Evolutionary conservation across 2,888 invertebrate genomes (phyloP).

Genomic region (Lasius fuliginosus): DNA sequence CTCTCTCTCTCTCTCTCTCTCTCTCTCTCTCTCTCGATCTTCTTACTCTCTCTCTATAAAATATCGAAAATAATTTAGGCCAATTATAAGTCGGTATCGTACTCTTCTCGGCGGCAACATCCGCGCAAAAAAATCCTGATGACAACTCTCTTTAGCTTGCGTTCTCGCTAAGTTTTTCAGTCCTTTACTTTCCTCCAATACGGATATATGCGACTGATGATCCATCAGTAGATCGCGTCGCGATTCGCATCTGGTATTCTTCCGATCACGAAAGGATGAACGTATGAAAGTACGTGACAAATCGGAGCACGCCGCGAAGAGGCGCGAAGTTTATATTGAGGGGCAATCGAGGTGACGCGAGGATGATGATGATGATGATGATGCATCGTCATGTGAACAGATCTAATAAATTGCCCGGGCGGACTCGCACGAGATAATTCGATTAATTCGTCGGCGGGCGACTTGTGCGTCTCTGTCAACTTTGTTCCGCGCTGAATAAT

Average conservation of each 20-base stretch:
- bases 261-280: slow-evolving; percentile 2
- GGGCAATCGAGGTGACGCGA: slow-evolving; percentile 41
- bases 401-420: slow-evolving; percentile 46
- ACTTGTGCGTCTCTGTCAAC: not conserved
- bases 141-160: slow-evolving; percentile 39
- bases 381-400: slow-evolving; percentile 41
- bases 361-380: slow-evolving; percentile 11
- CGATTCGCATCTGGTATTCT: not conserved
- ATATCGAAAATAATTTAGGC: not conserved
- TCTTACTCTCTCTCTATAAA: not conserved
- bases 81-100: not conserved
- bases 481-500: slow-evolving; percentile 36
- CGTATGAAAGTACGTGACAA: slow-evolving; percentile 26
- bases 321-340: not conserved
- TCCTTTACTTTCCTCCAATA: not conserved
- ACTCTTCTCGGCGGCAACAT: not conserved
- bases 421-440: slow-evolving; percentile 47
- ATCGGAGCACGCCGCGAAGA: not conserved
- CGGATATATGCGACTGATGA: not conserved
- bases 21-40: not conserved
- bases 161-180: slow-evolving; percentile 40
- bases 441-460: slow-evolving; percentile 46
- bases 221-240: not conserved
- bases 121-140: not conserved
- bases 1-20: not conserved